phyloP scores from a whole-genome alignment of 2,113 vertebrate genomes.

The Plotosus lineatus region DNA sequence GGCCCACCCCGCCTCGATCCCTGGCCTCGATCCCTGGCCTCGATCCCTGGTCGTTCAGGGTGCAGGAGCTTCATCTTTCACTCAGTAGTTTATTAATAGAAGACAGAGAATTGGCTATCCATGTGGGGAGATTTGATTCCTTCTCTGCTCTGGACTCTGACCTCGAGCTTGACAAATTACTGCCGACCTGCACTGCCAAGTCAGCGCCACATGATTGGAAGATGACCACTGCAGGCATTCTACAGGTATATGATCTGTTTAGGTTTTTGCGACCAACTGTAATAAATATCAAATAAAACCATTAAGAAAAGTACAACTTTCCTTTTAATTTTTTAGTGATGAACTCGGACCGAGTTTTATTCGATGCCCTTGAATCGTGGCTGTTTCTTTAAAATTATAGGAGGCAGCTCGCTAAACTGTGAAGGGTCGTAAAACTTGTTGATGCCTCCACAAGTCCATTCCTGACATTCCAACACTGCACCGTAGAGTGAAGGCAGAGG shows the following conservation, averaged over 20 bases:
- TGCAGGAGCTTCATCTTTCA: slow-evolving; percentile 54
- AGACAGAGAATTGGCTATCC: slow-evolving; percentile 41
- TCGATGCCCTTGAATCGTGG: slow-evolving; percentile 20
- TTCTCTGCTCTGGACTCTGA: slow-evolving; percentile 51
- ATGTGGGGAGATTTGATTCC: slow-evolving; percentile 48
- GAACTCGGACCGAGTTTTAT: background rate
- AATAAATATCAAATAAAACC: too few relatives aligned
- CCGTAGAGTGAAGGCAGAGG: slow-evolving; percentile 38
- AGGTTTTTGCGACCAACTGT: too few relatives aligned
- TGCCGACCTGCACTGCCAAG: slow-evolving; percentile 38
- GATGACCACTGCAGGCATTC: slow-evolving; percentile 12
- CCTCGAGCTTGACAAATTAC: slow-evolving; percentile 37
- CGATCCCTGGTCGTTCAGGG: slow-evolving; percentile 10
- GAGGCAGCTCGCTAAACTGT: slow-evolving; percentile 47
- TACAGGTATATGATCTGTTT: background rate
- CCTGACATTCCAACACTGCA: slow-evolving; percentile 39
- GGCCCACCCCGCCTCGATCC: slow-evolving; percentile 32
- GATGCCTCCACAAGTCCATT: slow-evolving; percentile 50
- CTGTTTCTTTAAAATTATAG: slow-evolving; percentile 25
- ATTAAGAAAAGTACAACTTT: background rate
- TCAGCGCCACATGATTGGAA: slow-evolving; percentile 48
- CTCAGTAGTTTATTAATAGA: slow-evolving; percentile 58
- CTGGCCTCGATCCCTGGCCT: too few relatives aligned
- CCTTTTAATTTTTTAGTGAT: background rate
- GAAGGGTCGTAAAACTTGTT: slow-evolving; percentile 51